phyloP scores from a whole-genome alignment of 2,888 invertebrate genomes.

The Didymodactylos carnosus region DNA sequence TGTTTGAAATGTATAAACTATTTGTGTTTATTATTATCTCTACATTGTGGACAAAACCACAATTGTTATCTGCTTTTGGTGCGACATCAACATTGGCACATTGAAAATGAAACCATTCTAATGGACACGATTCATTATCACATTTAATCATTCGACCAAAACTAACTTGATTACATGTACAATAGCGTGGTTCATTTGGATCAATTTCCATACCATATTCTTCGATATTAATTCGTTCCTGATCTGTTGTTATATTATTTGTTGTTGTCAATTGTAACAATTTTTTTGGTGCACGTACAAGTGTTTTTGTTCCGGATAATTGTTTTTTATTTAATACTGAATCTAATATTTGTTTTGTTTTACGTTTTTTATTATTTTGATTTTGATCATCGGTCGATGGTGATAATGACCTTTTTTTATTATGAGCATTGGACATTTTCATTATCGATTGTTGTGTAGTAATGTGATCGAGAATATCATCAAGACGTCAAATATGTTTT shows the following conservation, averaged over 20 bases:
- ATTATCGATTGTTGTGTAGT: conserved; percentile 37
- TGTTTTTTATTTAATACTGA: not conserved
- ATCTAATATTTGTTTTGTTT: not conserved
- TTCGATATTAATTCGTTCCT: too few species aligned
- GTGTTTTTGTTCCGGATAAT: too few species aligned
- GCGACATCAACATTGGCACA: conserved; percentile 36
- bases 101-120: conserved; percentile 40
- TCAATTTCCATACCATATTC: conserved; percentile 48
- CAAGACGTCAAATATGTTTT: conserved; percentile 80
- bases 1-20: too few species aligned
- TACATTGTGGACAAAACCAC: conserved; percentile 37
- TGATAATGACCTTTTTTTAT: conserved; percentile 16
- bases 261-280: too few species aligned
- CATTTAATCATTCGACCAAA: conserved; percentile 93
- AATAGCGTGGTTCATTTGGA: conserved; percentile 95
- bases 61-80: conserved; percentile 38
- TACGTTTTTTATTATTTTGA: not conserved
- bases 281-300: too few species aligned
- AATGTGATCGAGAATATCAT: conserved; percentile 87
- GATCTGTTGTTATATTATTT: not conserved
- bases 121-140: conserved; percentile 49
- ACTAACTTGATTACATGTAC: conserved; percentile 77
- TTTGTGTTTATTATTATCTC: too few species aligned
- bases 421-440: conserved; percentile 18
- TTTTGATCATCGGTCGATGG: not conserved